These are phyloP conservation scores for Boleophthalmus pectinirostris DNA, from an alignment of 2,113 vertebrate genomes.

Conservation along the genomic window DNA sequence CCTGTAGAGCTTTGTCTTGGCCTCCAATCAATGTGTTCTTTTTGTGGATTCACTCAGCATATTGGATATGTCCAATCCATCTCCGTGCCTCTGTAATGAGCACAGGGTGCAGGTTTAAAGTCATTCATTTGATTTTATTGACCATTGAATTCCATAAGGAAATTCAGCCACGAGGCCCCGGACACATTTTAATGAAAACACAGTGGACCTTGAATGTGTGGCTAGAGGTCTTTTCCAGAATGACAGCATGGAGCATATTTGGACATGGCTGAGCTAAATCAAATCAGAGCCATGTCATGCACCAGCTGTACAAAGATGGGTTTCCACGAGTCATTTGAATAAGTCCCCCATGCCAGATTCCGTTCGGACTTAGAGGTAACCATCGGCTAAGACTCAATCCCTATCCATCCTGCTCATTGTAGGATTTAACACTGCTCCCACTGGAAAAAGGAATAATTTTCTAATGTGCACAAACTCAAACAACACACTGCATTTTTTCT, in stretches of 20 bases:
- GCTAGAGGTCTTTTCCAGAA: constrained; percentile 48
- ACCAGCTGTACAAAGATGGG: constrained; percentile 33
- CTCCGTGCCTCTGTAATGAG: constrained; percentile 64
- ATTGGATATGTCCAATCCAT: constrained; percentile 80
- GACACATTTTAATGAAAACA: constrained; percentile 66
- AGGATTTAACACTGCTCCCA: background rate
- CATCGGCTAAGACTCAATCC: constrained; percentile 34
- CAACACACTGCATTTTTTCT: background rate
- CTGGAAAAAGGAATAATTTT: constrained; percentile 3
- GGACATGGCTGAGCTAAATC: constrained; percentile 54
- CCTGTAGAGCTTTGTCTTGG: constrained; percentile 43
- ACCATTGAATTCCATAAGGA: constrained; percentile 68
- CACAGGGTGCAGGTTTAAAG: constrained; percentile 58
- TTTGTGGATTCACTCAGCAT: constrained; percentile 70
- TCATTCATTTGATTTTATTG: constrained; percentile 75
- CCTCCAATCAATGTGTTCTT: constrained; percentile 66
- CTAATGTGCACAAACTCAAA: background rate
- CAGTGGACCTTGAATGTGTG: constrained; percentile 51
- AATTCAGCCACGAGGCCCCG: constrained; percentile 56
- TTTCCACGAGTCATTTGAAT: constrained; percentile 51
- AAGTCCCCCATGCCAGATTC: constrained; percentile 24
- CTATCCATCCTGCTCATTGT: constrained; percentile 9
- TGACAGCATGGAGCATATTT: constrained; percentile 44
- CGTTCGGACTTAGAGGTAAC: constrained; percentile 24
- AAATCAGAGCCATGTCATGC: constrained; percentile 55